Percentiles rank a stretch among this genome's conserved stretches.
These are phyloP conservation scores for Asarcornis scutulata DNA, from an alignment of 2,113 vertebrate genomes.

Conservation along the genomic window DNA sequence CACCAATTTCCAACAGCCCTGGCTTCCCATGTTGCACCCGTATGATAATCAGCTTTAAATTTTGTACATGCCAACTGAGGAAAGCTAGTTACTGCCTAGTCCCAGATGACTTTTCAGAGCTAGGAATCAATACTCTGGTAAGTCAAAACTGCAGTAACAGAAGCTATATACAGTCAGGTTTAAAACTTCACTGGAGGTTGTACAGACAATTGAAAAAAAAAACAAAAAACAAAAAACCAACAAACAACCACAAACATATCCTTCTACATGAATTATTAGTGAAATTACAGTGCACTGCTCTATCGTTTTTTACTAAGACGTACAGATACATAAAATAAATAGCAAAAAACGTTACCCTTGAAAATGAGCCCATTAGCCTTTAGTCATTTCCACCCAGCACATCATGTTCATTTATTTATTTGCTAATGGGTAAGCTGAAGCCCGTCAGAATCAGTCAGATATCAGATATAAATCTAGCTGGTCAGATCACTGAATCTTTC, in stretches of 20 bases:
- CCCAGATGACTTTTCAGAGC: not conserved
- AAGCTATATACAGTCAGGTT: not conserved
- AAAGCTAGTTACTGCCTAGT: not conserved
- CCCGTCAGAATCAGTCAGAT: not conserved
- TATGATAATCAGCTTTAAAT: not conserved
- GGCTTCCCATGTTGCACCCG: not conserved
- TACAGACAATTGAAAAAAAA: not conserved
- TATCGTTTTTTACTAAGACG: not conserved
- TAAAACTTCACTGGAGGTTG: not conserved
- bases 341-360: not conserved
- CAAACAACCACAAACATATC: not conserved
- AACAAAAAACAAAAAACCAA: too few species aligned
- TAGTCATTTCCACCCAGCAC: not conserved
- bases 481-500: not conserved
- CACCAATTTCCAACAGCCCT: not conserved
- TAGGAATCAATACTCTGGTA: not conserved
- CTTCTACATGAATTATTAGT: not conserved
- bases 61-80: not conserved
- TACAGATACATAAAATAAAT: not conserved
- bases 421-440: not conserved
- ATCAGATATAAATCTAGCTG: not conserved
- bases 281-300: not conserved
- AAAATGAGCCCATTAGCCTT: not conserved
- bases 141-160: not conserved
- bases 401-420: not conserved